Conservation (phyloP, 1,140 invertebrate species). For the Bombus superbus region DNA sequence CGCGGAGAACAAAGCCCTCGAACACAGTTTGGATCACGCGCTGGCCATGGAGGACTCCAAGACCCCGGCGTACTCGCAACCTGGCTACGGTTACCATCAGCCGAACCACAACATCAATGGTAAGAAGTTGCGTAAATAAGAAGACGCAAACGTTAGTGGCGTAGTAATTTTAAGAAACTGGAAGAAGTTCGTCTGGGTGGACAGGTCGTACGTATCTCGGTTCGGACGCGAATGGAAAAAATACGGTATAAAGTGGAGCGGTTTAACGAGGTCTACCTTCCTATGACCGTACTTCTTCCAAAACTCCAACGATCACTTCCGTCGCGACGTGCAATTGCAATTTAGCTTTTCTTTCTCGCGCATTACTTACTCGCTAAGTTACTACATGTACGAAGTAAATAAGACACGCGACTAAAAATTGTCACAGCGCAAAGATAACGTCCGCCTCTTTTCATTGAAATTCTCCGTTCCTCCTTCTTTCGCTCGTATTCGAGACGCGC, state of each 20-base stretch:
- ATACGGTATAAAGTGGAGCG: slow-evolving; percentile 31
- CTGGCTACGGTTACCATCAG: slow-evolving; percentile 92
- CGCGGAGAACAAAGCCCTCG: slow-evolving; percentile 95
- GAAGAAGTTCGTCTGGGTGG: not conserved
- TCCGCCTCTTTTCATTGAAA: not conserved
- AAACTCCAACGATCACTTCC: slow-evolving; percentile 12
- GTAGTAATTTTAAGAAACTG: not conserved
- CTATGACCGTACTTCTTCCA: slow-evolving; percentile 18
- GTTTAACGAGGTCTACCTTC: slow-evolving; percentile 33
- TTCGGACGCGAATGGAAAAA: not conserved
- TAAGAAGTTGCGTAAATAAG: slow-evolving; percentile 76
- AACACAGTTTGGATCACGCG: slow-evolving; percentile 92
- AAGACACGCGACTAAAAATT: not conserved
- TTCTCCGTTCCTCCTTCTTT: not conserved
- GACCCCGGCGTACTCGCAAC: slow-evolving; percentile 90
- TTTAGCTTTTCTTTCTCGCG: slow-evolving; percentile 11
- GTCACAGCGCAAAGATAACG: not conserved
- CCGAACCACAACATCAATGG: slow-evolving; percentile 87
- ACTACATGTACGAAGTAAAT: not conserved
- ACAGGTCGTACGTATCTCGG: not conserved
- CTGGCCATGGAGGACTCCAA: slow-evolving; percentile 92
- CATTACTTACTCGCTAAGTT: not conserved
- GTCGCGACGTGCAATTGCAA: slow-evolving; percentile 12
- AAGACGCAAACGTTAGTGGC: not conserved
- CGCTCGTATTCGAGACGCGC: not conserved